Evolutionary conservation across 2,888 invertebrate species (phyloP), one percentile per base, ranked within the genome.

Genomic region (Cheilosia soror): DNA sequence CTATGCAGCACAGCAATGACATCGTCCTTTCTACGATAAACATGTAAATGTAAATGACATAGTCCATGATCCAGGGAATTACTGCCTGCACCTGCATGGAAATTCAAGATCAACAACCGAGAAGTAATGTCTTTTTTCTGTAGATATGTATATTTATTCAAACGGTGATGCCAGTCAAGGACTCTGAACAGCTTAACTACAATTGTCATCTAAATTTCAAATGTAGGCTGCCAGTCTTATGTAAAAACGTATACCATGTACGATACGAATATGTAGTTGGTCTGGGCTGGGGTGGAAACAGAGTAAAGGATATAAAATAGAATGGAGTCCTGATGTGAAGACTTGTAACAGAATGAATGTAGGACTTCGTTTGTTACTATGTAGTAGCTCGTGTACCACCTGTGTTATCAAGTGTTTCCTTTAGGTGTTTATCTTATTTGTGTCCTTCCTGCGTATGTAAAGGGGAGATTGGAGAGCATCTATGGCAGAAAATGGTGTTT

Each of bases 141-240:
- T 33, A 33, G 3, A 3, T 11, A 11, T 37, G 20, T 51, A n/a
- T 66, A 11, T 57, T 31, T 33, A 57, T 29, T 27, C 15, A 66
- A 72, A 72, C 15, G 60, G 49, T 62, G 55, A 62, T 80, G 68
- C 31, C 58, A 69, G 79, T 75, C 73, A 75, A 69, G 79, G 79
- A 65, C 63, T 65, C 55, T 47, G 44, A 63, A 63, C 68, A 73
- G 68, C 68, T 65, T 79, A 63, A 73, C 71, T 73, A 72, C 78
- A 58, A 84, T 79, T 84, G 78, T 84, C 83, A 84, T 84, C 68
- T 84, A 75, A 84, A 84, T 79, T 84, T 84, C 63, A 84, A 84
- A 84, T 84, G 73, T 75, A 73, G 65, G 68, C 78, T 75, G 7
- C 20, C 60, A 60, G 25, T 33, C 42, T 33, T 33, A 33, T 20